Conservation (phyloP, 2,888 invertebrate genomes). For the Cheiracanthium punctorium region DNA sequence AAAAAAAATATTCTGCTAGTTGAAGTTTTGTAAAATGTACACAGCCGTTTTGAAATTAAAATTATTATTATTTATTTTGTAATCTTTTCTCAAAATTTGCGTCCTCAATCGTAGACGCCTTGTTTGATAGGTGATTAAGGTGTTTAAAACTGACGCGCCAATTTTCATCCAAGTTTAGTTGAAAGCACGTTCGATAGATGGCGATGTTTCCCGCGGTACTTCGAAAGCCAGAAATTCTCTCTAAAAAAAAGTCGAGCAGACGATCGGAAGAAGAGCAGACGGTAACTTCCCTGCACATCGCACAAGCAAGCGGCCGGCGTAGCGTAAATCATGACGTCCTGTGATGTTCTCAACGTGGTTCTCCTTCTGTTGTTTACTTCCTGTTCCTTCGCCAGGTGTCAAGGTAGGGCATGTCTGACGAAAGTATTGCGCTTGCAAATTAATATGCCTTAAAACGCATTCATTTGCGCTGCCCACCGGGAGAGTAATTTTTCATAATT, state of each 20-base stretch:
- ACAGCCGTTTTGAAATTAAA: too few species aligned
- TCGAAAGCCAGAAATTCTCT: too few species aligned
- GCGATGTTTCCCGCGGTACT: conserved; percentile 3
- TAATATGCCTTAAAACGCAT: background rate
- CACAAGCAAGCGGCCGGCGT: background rate
- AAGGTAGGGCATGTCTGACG: conserved; percentile 46
- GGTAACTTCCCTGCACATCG: conserved; percentile 19
- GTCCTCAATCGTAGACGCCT: too few species aligned
- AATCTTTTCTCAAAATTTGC: too few species aligned
- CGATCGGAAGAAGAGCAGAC: conserved; percentile 28
- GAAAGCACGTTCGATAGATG: conserved; percentile 9
- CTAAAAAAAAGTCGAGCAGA: conserved; percentile 26
- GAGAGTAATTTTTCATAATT: background rate
- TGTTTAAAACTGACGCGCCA: too few species aligned
- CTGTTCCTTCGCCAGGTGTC: conserved; percentile 57
- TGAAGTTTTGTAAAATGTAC: too few species aligned
- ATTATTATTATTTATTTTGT: too few species aligned
- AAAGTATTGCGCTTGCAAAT: background rate
- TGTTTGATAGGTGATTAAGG: too few species aligned
- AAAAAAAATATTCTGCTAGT: too few species aligned
- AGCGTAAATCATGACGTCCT: conserved; percentile 31
- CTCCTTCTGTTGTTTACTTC: conserved; percentile 46
- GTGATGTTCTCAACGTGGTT: conserved; percentile 27
- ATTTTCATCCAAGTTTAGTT: too few species aligned
- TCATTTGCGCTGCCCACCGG: background rate